A percentile compares a stretch with the other conserved stretches of the same genome.
Conservation (phyloP, 2,888 invertebrate species). For the Doris montereyensis region DNA sequence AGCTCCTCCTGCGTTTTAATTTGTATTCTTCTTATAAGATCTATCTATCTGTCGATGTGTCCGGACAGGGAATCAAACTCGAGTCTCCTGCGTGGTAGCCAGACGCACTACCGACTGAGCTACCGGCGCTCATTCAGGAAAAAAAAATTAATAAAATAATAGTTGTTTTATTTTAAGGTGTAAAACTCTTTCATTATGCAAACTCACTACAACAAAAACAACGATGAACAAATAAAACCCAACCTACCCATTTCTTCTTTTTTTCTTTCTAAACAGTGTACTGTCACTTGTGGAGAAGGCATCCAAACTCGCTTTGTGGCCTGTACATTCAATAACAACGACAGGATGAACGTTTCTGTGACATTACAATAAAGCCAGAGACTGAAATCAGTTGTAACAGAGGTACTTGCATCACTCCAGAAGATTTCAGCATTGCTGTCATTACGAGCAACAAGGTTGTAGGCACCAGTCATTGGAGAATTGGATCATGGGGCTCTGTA, state of each 20-base stretch:
- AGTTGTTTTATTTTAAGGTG: too few relatives aligned
- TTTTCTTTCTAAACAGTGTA: slow-evolving; percentile 77
- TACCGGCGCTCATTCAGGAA: too few relatives aligned
- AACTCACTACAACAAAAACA: too few relatives aligned
- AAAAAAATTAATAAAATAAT: too few relatives aligned
- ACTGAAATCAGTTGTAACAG: slow-evolving; percentile 59
- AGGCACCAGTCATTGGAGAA: slow-evolving; percentile 71
- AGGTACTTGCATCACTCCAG: slow-evolving; percentile 52
- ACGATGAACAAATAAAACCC: too few relatives aligned
- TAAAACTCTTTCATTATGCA: background rate
- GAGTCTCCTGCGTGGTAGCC: too few relatives aligned
- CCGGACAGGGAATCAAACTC: too few relatives aligned
- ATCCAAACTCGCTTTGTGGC: slow-evolving; percentile 78
- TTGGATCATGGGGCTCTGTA: slow-evolving; percentile 75
- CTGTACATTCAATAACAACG: slow-evolving; percentile 74
- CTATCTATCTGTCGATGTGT: too few relatives aligned
- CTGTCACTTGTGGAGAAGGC: slow-evolving; percentile 80
- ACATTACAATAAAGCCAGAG: slow-evolving; percentile 50
- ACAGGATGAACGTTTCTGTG: slow-evolving; percentile 48
- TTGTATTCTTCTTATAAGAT: too few relatives aligned
- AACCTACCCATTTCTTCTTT: too few relatives aligned
- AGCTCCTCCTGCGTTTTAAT: too few relatives aligned
- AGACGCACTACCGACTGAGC: too few relatives aligned
- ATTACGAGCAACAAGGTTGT: slow-evolving; percentile 62
- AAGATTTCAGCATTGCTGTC: slow-evolving; percentile 53